Conservation (phyloP, 2,797 vertebrate species). For the Sebastes trivittatus region DNA sequence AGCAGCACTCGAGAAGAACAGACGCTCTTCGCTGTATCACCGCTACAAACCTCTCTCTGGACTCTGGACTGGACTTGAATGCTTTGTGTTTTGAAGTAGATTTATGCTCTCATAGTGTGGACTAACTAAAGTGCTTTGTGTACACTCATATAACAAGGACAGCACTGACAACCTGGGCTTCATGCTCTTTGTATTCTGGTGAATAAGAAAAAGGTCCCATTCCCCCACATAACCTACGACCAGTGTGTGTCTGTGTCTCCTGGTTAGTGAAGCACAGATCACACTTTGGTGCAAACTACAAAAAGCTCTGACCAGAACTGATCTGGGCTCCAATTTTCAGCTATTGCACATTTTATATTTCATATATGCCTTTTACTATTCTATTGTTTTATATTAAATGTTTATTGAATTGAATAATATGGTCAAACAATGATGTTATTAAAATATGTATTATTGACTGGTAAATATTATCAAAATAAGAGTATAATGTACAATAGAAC, state of each 20-base stretch:
- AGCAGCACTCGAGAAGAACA: constrained; percentile 5
- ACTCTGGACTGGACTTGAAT: constrained; percentile 34
- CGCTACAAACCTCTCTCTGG: not conserved
- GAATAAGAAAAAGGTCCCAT: not conserved
- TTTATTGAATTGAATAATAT: constrained; percentile 15
- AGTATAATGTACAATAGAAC: constrained; percentile 7
- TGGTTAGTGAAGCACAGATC: not conserved
- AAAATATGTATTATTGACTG: constrained; percentile 18
- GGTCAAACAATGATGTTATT: constrained; percentile 2
- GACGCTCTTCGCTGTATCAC: not conserved
- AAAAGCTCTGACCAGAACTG: not conserved
- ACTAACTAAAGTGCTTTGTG: not conserved
- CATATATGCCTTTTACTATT: constrained; percentile 28
- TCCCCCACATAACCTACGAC: not conserved
- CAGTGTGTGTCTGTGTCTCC: not conserved
- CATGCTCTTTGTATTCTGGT: not conserved
- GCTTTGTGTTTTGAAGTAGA: constrained; percentile 17
- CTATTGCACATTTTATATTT: constrained; percentile 41
- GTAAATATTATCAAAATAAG: constrained; percentile 1
- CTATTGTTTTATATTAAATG: constrained; percentile 38
- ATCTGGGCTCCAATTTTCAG: not conserved
- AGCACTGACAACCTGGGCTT: constrained; percentile 12
- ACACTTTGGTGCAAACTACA: not conserved
- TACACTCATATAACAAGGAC: constrained; percentile 1
- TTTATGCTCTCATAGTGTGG: not conserved